Percentiles rank a stretch among this genome's conserved stretches.
Evolutionary conservation across 2,888 invertebrate species (phyloP).

Genomic region (Plusia festucae): DNA sequence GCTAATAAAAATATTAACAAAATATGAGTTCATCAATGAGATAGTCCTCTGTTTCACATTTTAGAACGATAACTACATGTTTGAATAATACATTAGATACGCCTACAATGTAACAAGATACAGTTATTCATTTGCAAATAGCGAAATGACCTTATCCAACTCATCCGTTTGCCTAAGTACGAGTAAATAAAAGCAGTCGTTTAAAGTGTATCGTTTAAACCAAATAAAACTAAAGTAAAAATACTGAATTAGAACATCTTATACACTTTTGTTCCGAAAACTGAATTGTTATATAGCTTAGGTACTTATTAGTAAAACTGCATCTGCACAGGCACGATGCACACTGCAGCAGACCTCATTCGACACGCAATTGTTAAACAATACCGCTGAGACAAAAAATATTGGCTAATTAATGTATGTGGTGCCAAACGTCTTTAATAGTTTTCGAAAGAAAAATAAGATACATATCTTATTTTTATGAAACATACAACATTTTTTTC

Average conservation of each 20-base stretch:
- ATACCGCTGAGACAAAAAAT: neutral
- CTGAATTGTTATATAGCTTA: neutral
- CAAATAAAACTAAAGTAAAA: no score
- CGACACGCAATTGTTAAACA: neutral
- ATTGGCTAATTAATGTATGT: neutral
- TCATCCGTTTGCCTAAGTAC: conserved; percentile 13
- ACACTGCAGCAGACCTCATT: neutral
- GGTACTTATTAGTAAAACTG: neutral
- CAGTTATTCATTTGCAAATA: conserved; percentile 13
- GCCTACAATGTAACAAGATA: conserved; percentile 33
- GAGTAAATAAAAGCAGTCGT: neutral
- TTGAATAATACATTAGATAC: conserved; percentile 35
- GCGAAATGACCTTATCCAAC: conserved; percentile 14
- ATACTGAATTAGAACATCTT: no score
- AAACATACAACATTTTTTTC: no score
- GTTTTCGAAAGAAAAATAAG: no score
- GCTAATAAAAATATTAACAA: conserved; percentile 32
- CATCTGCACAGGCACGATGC: neutral
- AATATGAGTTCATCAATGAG: conserved; percentile 3
- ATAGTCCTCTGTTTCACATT: conserved; percentile 10
- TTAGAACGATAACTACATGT: conserved; percentile 7
- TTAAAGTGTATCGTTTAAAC: neutral
- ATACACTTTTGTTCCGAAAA: neutral
- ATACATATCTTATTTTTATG: no score
- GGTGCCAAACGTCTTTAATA: neutral